Percentiles rank a stretch among this genome's conserved stretches.
phyloP scores from a whole-genome alignment of 2,797 vertebrate genomes.

The Nannoperca obscura region DNA sequence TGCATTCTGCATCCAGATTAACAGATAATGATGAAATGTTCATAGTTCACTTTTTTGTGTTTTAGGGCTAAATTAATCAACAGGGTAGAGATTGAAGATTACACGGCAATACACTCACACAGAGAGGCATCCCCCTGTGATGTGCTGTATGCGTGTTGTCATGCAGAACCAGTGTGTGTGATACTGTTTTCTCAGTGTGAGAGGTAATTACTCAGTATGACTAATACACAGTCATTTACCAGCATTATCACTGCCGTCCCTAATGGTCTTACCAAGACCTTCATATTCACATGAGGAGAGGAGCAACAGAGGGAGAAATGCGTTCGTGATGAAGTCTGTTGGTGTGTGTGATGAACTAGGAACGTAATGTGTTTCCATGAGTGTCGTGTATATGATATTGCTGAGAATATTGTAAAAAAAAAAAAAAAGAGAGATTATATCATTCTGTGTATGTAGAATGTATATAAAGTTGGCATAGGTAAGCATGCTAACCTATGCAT shows the following conservation, averaged over 20 bases:
- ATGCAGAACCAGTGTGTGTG: slow-evolving; percentile 70
- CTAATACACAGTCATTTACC: slow-evolving; percentile 74
- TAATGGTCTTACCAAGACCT: slow-evolving; percentile 68
- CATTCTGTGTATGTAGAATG: background rate
- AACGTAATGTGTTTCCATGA: slow-evolving; percentile 13
- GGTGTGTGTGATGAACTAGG: slow-evolving; percentile 3
- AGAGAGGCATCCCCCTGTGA: slow-evolving; percentile 36
- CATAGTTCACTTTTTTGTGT: slow-evolving; percentile 30
- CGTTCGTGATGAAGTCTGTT: slow-evolving; percentile 32
- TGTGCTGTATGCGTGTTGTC: slow-evolving; percentile 56
- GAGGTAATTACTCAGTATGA: slow-evolving; percentile 80
- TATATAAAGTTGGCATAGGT: background rate
- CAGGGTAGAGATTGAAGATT: slow-evolving; percentile 55
- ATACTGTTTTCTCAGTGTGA: slow-evolving; percentile 75
- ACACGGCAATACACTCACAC: slow-evolving; percentile 25
- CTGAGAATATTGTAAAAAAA: background rate
- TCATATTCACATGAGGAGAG: slow-evolving; percentile 34
- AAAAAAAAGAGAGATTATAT: background rate
- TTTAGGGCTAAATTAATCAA: slow-evolving; percentile 56
- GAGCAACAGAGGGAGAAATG: slow-evolving; percentile 42
- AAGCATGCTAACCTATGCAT: background rate
- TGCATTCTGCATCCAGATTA: slow-evolving; percentile 12
- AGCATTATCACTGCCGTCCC: slow-evolving; percentile 67
- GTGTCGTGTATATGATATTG: slow-evolving; percentile 9
- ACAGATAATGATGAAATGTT: slow-evolving; percentile 18